Base-by-base conservation (phyloP, 2,797 vertebrate genomes). In the Columba guinea region DNA sequence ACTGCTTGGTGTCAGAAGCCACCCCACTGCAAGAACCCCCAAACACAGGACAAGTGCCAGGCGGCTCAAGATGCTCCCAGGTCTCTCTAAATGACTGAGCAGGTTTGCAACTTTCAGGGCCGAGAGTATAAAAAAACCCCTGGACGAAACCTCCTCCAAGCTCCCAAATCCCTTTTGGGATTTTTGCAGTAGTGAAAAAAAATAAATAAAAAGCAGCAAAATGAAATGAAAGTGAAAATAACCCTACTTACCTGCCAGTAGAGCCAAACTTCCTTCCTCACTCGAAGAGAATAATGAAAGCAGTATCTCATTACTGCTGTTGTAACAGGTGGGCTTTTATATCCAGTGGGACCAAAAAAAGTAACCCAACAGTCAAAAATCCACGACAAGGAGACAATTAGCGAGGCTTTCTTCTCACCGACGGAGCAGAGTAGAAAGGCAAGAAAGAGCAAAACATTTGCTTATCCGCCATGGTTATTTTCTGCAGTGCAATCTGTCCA, bases 401-500 rank as follows among this genome's bases (percentile, higher is more conserved):
- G 41, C 2, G 2, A 91, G 23, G 28, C 58, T 89, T 91, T 84
- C 83, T 95, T 95, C 68, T 87, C 14, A 8, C 48, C 74, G 84
- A 82, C 5, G 9, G 70, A 85, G 62, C 48, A 91, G 62, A 85
- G 35, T 56, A 87, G 28, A 92, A 87, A 82, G 73, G 68, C 59
- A 96, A 91, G 86, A 87, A 79, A 90, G 60, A 92, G 48, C 55
- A 80, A 88, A 95, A 93, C 89, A 88, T 91, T 84, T 94, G 88
- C 64, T 94, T 93, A 67, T 79, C 51, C 5, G 7, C 87, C 82
- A 93, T 67, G 76, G 90, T 67, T 96, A 94, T 94, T 96, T 97
- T 93, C 82, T 91, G 78, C 94, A 56, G 46, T 8, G 79, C 95
- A 97, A 94, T 96, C 96, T 96, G 94, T 94, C 95, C 78, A 90